These are phyloP conservation scores for Elephantulus edwardii DNA, from an alignment of 2,113 vertebrate genomes.

Conservation along the genomic window DNA sequence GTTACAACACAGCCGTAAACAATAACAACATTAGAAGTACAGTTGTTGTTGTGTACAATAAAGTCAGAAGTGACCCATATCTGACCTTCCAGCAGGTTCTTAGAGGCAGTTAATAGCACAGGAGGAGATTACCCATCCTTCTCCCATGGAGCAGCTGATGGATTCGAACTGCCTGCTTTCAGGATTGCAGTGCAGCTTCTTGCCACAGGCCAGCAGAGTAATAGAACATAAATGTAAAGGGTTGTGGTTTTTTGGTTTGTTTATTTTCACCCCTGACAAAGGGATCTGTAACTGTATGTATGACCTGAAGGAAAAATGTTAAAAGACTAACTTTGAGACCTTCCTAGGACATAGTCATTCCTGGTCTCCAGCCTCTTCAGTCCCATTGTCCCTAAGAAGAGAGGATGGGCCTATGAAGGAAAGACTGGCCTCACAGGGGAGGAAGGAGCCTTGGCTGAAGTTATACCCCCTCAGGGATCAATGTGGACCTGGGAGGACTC, in stretches of 20 bases:
- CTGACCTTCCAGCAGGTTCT: too few relatives aligned
- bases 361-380: neutral
- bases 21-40: too few relatives aligned
- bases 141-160: too few relatives aligned
- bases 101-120: too few relatives aligned
- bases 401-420: neutral
- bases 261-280: neutral
- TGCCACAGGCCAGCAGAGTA: too few relatives aligned
- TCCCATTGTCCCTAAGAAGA: rapidly evolving
- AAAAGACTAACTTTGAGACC: neutral
- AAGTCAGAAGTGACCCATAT: too few relatives aligned
- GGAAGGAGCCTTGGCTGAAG: neutral
- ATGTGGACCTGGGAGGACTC: neutral
- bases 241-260: neutral
- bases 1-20: too few relatives aligned
- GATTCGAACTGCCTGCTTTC: too few relatives aligned
- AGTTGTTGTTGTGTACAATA: too few relatives aligned
- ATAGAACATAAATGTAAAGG: neutral
- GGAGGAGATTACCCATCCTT: too few relatives aligned
- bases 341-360: neutral
- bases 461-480: neutral
- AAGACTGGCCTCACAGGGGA: neutral
- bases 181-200: too few relatives aligned
- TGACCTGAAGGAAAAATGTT: neutral
- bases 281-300: neutral